phyloP scores from a whole-genome alignment of 2,113 vertebrate species.

The Hippocampus mohnikei region DNA sequence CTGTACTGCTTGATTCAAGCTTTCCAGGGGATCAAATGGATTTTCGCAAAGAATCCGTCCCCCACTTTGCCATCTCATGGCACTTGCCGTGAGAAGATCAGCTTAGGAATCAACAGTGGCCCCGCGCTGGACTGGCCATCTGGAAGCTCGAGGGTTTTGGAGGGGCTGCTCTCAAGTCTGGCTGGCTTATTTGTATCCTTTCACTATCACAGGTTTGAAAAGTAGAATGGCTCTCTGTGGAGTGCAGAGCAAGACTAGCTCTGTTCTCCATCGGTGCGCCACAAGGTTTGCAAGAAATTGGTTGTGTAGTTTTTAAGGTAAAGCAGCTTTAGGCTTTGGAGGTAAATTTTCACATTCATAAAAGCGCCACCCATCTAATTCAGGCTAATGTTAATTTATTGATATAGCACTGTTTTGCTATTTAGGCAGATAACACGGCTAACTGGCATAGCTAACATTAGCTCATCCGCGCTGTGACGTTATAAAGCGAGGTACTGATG shows the following conservation, averaged over 20 bases:
- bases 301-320: too few relatives aligned
- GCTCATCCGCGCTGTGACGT: too few relatives aligned
- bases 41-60: conserved; percentile 49
- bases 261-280: not conserved
- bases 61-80: conserved; percentile 43
- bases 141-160: conserved; percentile 29
- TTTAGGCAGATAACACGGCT: too few relatives aligned
- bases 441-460: too few relatives aligned
- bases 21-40: conserved; percentile 50
- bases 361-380: too few relatives aligned
- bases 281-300: not conserved
- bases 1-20: conserved; percentile 15
- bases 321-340: too few relatives aligned
- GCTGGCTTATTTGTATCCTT: not conserved
- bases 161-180: not conserved
- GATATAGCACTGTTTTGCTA: too few relatives aligned
- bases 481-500: too few relatives aligned
- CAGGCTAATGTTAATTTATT: too few relatives aligned
- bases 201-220: not conserved
- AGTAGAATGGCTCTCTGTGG: not conserved
- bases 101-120: conserved; percentile 21
- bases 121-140: conserved; percentile 40
- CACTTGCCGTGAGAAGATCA: conserved; percentile 44
- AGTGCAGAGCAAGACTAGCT: not conserved
- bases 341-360: too few relatives aligned